These are phyloP conservation scores for Delphinapterus leucas DNA, from an alignment of 2,113 vertebrate species.

Conservation along the genomic window DNA sequence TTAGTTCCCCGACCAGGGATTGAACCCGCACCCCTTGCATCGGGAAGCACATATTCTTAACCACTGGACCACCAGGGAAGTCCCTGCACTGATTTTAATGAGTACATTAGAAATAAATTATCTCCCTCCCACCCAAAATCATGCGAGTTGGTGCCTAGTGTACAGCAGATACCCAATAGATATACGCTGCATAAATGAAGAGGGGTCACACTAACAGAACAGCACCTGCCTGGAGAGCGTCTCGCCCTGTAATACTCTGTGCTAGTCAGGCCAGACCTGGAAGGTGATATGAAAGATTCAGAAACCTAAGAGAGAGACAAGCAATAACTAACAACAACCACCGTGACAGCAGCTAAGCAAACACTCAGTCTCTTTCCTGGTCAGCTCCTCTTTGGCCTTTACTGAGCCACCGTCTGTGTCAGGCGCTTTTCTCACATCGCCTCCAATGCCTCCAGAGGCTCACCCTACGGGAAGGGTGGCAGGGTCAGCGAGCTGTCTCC, in stretches of 20 bases:
- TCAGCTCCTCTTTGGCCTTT: not conserved
- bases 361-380: not conserved
- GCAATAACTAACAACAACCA: not conserved
- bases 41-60: too few species aligned
- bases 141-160: not conserved
- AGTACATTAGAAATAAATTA: not conserved
- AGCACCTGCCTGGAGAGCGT: not conserved
- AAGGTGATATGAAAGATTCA: not conserved
- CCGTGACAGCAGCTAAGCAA: too few species aligned
- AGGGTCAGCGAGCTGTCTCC: not conserved
- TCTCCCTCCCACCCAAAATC: not conserved
- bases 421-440: accelerated
- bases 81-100: not conserved
- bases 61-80: too few species aligned
- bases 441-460: not conserved
- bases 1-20: too few species aligned
- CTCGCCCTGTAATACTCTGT: not conserved
- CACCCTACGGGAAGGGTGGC: accelerated
- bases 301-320: not conserved
- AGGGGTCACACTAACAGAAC: not conserved
- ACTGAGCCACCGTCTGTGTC: accelerated
- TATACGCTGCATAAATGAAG: accelerated
- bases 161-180: not conserved
- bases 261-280: not conserved
- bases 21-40: too few species aligned